phyloP scores from a whole-genome alignment of 2,113 vertebrate species.

The Myodes glareolus region DNA sequence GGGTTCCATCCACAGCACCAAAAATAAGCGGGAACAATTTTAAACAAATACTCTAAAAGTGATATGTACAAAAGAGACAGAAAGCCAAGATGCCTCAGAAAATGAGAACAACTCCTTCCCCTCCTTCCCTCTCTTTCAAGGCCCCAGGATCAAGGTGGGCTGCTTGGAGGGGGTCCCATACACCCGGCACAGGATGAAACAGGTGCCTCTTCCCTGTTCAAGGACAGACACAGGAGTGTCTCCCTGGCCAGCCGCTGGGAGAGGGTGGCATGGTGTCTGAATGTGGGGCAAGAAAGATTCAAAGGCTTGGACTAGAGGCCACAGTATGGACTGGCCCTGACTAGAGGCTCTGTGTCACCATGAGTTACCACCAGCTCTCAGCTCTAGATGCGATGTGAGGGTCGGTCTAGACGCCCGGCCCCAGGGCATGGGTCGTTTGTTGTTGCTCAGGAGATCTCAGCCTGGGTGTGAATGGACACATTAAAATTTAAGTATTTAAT shows the following conservation, averaged over 20 bases:
- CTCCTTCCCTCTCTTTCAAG: background rate
- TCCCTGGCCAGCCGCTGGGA: background rate
- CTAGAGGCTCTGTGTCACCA: background rate
- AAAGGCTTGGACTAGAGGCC: background rate
- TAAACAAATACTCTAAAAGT: background rate
- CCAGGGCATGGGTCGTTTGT: background rate
- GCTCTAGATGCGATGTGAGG: background rate
- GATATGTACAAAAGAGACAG: background rate
- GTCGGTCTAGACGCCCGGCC: background rate
- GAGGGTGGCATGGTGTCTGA: background rate
- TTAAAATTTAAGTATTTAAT: background rate
- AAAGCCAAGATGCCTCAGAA: background rate
- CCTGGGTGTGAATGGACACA: background rate
- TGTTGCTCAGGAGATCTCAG: background rate
- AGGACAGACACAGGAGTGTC: background rate
- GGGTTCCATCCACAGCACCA: background rate
- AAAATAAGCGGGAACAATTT: background rate
- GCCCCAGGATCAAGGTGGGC: fast-evolving
- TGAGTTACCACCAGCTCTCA: fast-evolving
- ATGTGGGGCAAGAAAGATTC: background rate
- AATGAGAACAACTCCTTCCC: background rate
- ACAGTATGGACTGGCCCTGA: background rate
- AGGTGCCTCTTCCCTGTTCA: background rate
- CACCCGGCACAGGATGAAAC: background rate
- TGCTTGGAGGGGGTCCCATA: background rate